Conservation (phyloP, 2,797 vertebrate species). For the Rhodeus uyekii region DNA sequence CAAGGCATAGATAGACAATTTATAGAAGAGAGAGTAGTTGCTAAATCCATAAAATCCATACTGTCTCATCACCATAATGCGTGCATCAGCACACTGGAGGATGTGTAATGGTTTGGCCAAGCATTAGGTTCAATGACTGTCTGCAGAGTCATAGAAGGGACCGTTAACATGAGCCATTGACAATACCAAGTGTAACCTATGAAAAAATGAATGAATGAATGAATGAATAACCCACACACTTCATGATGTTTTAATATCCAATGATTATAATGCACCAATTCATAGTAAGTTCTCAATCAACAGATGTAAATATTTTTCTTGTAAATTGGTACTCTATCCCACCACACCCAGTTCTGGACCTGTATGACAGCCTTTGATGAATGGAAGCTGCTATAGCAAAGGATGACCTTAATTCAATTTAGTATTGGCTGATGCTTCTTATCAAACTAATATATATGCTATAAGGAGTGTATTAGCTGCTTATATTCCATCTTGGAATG, state of each 20-base stretch:
- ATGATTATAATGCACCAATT: neutral
- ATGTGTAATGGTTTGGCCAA: neutral
- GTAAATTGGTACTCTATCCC: neutral
- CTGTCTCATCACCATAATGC: neutral
- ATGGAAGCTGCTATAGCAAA: neutral
- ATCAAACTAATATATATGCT: neutral
- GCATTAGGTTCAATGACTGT: neutral
- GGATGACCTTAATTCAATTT: too few relatives aligned
- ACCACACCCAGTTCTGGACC: neutral
- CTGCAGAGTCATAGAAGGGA: neutral
- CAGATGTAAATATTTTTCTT: neutral
- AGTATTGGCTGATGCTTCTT: neutral
- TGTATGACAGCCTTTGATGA: neutral
- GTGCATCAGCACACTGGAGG: neutral
- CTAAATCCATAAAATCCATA: neutral
- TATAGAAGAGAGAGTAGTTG: neutral
- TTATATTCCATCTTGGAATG: neutral
- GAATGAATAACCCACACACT: neutral
- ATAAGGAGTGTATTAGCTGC: neutral
- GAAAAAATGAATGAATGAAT: neutral
- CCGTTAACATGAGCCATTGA: neutral
- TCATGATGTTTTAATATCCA: neutral
- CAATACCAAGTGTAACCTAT: neutral
- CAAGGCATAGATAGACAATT: neutral
- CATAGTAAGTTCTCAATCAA: neutral